These are phyloP conservation scores for Limnephilus rhombicus DNA, from an alignment of 2,888 invertebrate species.

Conservation along the genomic window DNA sequence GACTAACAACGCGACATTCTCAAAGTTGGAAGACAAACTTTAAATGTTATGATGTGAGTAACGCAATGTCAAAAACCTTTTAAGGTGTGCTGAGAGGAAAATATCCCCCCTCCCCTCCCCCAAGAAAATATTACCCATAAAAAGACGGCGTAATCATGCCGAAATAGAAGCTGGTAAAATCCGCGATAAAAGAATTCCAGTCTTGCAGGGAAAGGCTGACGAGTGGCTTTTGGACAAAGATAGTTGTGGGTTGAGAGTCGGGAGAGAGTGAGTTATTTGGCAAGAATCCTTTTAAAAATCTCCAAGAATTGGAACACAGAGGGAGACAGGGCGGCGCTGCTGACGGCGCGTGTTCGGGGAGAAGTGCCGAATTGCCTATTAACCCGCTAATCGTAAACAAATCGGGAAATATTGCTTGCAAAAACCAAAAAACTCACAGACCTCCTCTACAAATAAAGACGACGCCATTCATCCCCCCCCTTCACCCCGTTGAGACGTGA, in stretches of 20 bases:
- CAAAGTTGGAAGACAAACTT: conserved; percentile 23
- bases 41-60: conserved; percentile 20
- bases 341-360: conserved; percentile 29
- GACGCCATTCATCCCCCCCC: not conserved
- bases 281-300: conserved; percentile 39
- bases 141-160: conserved; percentile 15
- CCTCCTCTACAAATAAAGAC: not conserved
- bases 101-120: not conserved
- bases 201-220: conserved; percentile 36
- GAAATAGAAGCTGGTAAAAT: conserved; percentile 20
- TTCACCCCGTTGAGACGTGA: not conserved
- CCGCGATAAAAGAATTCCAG: conserved; percentile 37
- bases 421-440: not conserved
- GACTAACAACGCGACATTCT: not conserved
- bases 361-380: conserved; percentile 52
- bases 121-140: conserved; percentile 43
- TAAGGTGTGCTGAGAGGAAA: conserved; percentile 43
- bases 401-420: conserved; percentile 46
- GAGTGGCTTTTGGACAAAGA: conserved; percentile 45
- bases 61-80: conserved; percentile 50
- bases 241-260: conserved; percentile 32
- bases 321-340: conserved; percentile 11
- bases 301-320: conserved; percentile 15
- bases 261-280: conserved; percentile 34
- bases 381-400: conserved; percentile 61